phyloP scores from a whole-genome alignment of 2,113 vertebrate genomes.

The Loxodonta africana region DNA sequence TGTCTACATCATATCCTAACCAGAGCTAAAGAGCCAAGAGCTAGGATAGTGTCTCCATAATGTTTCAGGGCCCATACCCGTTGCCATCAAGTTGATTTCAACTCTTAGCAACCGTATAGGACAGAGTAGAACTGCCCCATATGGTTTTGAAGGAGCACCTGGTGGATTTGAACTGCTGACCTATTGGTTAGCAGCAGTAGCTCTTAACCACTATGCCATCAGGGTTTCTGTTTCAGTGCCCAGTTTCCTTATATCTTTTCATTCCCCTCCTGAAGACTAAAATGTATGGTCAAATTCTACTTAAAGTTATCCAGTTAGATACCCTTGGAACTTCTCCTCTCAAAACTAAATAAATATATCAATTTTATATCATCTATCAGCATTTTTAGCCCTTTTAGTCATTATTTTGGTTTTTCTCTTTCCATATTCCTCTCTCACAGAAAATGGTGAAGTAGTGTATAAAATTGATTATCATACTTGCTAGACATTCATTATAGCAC shows the following conservation, averaged over 20 bases:
- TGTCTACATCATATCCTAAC: neutral
- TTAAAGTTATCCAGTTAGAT: neutral
- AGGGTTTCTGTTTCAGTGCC: too few species aligned
- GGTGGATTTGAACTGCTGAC: too few species aligned
- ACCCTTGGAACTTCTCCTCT: conserved; percentile 20
- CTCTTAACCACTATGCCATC: too few species aligned
- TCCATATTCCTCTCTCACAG: neutral
- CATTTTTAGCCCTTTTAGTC: conserved; percentile 9
- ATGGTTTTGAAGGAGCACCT: too few species aligned
- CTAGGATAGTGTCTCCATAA: neutral
- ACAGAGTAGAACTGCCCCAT: too few species aligned
- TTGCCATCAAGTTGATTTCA: too few species aligned
- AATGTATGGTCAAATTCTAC: neutral
- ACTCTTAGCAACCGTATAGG: too few species aligned
- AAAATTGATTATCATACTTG: conserved; percentile 57
- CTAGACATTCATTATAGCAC: conserved; percentile 11
- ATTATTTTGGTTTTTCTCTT: conserved; percentile 44
- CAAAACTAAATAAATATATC: conserved; percentile 56
- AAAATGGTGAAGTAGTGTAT: neutral
- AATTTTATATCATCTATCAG: neutral
- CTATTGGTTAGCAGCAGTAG: too few species aligned
- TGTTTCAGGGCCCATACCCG: too few species aligned
- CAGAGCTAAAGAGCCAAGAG: neutral
- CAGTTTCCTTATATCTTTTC: neutral
- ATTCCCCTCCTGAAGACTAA: neutral